Percentiles rank a stretch among this genome's conserved stretches.
Evolutionary conservation across 2,888 invertebrate species (phyloP).

Genomic region (Ametastegia equiseti): DNA sequence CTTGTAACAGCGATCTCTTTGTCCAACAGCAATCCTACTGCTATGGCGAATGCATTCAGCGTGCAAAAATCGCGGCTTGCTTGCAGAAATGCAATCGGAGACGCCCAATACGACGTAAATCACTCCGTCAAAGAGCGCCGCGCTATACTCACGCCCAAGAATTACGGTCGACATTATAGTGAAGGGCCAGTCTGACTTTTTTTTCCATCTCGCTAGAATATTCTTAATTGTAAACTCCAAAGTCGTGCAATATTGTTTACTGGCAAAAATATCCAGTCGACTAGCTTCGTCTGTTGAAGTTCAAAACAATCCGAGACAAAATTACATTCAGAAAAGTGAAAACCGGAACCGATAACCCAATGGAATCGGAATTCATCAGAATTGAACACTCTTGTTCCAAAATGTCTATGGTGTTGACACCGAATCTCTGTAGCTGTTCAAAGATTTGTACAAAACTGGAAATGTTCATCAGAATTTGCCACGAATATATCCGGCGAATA

Average conservation of each 20-base stretch:
- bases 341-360: not conserved
- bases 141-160: not conserved
- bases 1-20: conserved; percentile 22
- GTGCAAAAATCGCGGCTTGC: not conserved
- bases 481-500: too few relatives aligned
- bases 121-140: conserved; percentile 3
- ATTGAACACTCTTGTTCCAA: too few relatives aligned
- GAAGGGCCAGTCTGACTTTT: not conserved
- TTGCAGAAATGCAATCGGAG: conserved; percentile 29
- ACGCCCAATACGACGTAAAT: conserved; percentile 16
- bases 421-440: too few relatives aligned
- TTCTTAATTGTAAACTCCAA: not conserved
- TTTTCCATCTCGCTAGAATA: not conserved
- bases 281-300: not conserved
- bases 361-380: not conserved
- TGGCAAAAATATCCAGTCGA: not conserved
- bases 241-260: not conserved
- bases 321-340: not conserved
- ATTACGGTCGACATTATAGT: not conserved
- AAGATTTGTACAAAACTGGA: too few relatives aligned
- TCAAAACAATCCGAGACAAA: not conserved
- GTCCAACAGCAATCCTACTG: not conserved
- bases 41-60: conserved; percentile 1
- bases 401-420: too few relatives aligned
- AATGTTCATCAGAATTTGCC: too few relatives aligned